A percentile compares a stretch with the other conserved stretches of the same genome.
Evolutionary conservation across 2,797 vertebrate species (phyloP).

Genomic region (Momotus momota): DNA sequence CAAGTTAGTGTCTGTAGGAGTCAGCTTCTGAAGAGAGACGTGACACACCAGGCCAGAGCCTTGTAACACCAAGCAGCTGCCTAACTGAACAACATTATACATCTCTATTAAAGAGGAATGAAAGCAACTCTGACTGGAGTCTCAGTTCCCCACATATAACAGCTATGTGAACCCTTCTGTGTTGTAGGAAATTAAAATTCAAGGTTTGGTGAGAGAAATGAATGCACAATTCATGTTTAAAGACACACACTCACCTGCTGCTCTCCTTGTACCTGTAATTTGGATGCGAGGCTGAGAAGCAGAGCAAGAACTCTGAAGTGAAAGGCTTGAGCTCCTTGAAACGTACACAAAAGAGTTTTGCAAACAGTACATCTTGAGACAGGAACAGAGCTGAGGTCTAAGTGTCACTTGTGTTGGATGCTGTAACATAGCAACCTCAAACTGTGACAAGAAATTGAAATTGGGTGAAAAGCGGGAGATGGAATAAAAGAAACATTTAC

Average conservation of each 20-base stretch:
- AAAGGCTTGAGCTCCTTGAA: background rate
- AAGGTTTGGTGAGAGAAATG: background rate
- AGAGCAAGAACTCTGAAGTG: slow-evolving; percentile 12
- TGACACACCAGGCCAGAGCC: background rate
- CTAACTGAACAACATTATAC: slow-evolving; percentile 13
- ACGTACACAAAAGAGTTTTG: background rate
- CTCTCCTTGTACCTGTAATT: background rate
- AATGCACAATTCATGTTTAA: background rate
- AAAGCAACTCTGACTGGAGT: slow-evolving; percentile 12
- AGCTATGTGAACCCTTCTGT: slow-evolving; percentile 14
- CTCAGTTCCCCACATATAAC: background rate
- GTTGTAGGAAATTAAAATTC: background rate
- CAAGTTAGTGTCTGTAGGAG: background rate
- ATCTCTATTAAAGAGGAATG: slow-evolving; percentile 46
- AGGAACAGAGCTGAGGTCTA: background rate
- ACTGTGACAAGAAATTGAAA: background rate
- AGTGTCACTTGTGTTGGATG: background rate
- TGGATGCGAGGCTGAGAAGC: background rate
- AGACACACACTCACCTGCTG: background rate
- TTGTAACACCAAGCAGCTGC: slow-evolving; percentile 17
- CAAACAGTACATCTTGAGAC: background rate
- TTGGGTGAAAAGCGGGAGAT: background rate
- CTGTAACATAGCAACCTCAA: background rate
- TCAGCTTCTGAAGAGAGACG: background rate
- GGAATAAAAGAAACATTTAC: background rate